Evolutionary conservation across 2,888 invertebrate species (phyloP).

Genomic region (Hyposoter dolosus): DNA sequence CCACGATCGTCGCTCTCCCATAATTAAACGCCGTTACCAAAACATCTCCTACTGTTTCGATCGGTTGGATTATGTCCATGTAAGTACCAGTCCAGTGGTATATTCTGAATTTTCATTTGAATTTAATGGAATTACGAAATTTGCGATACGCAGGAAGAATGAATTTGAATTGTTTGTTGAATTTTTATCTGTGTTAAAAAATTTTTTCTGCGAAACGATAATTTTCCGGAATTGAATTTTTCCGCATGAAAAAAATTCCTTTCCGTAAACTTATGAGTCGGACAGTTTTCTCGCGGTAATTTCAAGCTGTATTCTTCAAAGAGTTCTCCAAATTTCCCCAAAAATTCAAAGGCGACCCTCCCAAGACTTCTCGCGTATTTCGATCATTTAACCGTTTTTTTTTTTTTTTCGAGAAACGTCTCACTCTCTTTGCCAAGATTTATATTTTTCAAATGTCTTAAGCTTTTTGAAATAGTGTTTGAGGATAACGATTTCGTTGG

Average conservation of each 20-base stretch:
- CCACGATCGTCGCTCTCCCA: conserved; percentile 73
- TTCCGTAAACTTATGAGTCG: background rate
- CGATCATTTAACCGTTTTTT: too few relatives aligned
- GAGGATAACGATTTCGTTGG: background rate
- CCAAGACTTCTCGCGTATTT: too few relatives aligned
- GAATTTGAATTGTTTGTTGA: background rate
- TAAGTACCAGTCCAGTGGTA: conserved; percentile 79
- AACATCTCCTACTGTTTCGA: conserved; percentile 74
- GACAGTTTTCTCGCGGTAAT: too few relatives aligned
- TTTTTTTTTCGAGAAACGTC: too few relatives aligned
- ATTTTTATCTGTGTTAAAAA: too few relatives aligned
- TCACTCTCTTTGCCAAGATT: background rate
- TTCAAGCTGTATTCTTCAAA: too few relatives aligned
- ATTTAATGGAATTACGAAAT: background rate
- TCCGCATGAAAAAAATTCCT: background rate
- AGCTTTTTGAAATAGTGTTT: background rate
- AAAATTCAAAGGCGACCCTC: too few relatives aligned
- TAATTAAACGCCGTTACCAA: conserved; percentile 76
- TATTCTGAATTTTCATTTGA: conserved; percentile 69
- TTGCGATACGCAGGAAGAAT: background rate
- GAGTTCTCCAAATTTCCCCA: too few relatives aligned
- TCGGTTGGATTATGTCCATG: conserved; percentile 74
- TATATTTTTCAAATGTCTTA: background rate
- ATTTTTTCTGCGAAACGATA: background rate
- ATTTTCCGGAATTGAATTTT: background rate